Percentiles rank a stretch among this genome's conserved stretches.
Conservation (phyloP, 2,888 invertebrate genomes). For the Eupsilia transversa region DNA sequence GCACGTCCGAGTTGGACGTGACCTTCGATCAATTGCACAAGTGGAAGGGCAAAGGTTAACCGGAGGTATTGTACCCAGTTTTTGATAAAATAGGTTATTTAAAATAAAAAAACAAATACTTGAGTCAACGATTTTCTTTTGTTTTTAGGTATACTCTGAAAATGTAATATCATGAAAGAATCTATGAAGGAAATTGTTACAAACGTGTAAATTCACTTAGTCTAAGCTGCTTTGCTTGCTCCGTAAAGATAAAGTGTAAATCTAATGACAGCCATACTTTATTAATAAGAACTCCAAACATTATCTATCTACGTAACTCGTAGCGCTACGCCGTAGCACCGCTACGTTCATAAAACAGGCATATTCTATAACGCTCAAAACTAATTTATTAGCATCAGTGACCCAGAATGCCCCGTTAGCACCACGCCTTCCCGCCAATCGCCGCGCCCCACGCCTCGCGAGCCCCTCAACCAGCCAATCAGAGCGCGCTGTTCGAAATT, state of each 20-base stretch:
- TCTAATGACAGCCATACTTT: not conserved
- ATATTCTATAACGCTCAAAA: slow-evolving; percentile 79
- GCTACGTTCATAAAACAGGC: slow-evolving; percentile 74
- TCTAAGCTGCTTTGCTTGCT: not conserved
- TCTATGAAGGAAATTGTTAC: not conserved
- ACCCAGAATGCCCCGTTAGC: slow-evolving; percentile 72
- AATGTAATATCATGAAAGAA: not conserved
- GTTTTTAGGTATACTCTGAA: too few relatives aligned
- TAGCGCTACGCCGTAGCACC: slow-evolving; percentile 82
- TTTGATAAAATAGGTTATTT: not conserved
- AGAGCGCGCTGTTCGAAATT: slow-evolving; percentile 78
- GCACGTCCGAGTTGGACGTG: slow-evolving; percentile 38
- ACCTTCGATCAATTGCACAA: slow-evolving; percentile 19
- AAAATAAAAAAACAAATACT: not conserved
- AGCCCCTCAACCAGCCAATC: slow-evolving; percentile 87
- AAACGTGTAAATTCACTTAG: not conserved
- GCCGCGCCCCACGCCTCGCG: slow-evolving; percentile 84
- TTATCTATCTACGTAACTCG: slow-evolving; percentile 62
- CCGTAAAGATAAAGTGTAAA: not conserved
- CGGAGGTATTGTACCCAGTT: not conserved
- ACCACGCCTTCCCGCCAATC: slow-evolving; percentile 86
- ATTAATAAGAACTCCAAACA: slow-evolving; percentile 43
- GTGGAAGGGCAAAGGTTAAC: slow-evolving; percentile 13
- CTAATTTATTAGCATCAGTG: slow-evolving; percentile 83
- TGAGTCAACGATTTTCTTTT: not conserved